phyloP scores from a whole-genome alignment of 1,140 invertebrate species.

The Meloidogyne floridensis region DNA sequence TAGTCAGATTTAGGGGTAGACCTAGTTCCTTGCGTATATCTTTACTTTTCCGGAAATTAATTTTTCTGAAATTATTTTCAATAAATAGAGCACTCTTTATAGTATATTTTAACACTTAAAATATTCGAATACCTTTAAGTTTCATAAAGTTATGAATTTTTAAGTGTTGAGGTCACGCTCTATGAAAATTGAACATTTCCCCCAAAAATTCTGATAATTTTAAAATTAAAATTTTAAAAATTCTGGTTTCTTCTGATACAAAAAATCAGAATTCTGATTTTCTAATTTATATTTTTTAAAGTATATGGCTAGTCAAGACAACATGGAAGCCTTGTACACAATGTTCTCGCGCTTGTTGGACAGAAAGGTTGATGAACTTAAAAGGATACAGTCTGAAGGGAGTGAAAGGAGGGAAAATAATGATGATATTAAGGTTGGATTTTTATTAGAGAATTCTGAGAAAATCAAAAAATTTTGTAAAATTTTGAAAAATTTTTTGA shows the following conservation, averaged over 20 bases:
- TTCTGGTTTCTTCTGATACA: not conserved
- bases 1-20: too few species aligned
- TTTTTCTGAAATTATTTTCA: not conserved
- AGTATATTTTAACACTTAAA: not conserved
- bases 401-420: conserved; percentile 1
- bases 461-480: too few species aligned
- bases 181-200: too few species aligned
- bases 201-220: too few species aligned
- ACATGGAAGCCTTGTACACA: conserved; percentile 39
- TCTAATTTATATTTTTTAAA: not conserved
- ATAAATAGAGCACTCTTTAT: not conserved
- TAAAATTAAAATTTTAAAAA: not conserved
- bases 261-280: too few species aligned
- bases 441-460: too few species aligned
- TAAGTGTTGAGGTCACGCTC: not conserved
- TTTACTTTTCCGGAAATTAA: not conserved
- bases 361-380: conserved; percentile 41
- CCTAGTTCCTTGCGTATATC: not conserved
- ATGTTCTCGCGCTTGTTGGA: conserved; percentile 48
- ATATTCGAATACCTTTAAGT: not conserved
- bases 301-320: conserved; percentile 47
- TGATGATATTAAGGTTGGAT: conserved; percentile 23
- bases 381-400: not conserved
- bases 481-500: too few species aligned
- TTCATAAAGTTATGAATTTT: not conserved